Evolutionary conservation across 2,888 invertebrate species (phyloP), one percentile per base, ranked within the genome.

Genomic region (Clitarchus hookeri): DNA sequence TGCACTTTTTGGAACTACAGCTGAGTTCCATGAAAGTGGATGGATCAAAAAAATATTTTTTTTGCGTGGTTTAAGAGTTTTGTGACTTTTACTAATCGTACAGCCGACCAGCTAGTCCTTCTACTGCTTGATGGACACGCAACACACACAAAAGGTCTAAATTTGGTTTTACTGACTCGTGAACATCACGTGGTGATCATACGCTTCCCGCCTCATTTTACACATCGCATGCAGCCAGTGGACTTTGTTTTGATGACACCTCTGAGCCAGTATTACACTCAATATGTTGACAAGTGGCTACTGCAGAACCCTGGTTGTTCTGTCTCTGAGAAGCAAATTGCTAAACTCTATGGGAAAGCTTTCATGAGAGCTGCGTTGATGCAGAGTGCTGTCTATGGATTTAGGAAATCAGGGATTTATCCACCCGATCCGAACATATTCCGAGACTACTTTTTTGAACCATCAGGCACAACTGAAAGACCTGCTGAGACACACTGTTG

Each of bases 71-170:
- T 85, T 85, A 25, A 77, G 27, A 19, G 79, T 44, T 84, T 90
- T 86, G 89, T 89, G 85, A 88, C 88, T 85, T 89, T 88, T 87
- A 88, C 88, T 13, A 87, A 88, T 12, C 88, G 90, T 53, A 87
- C 89, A 16, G 88, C 88, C 86, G 90, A 90, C 11, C 85, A 88
- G 86, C 90, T 90, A 44, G 90, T 90, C 13, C 86, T 91, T 12
- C 87, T 91, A 54, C 87, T 91, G 25, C 87, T 91, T 26, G 90
- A 91, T 88, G 90, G 90, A 6, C 90, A 91, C 86, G 87, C 89
- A 8, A 89, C 89, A 48, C 90, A 90, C 86, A 90, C 89, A 11
- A 90, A 90, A 88, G 90, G 88, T 84, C 85, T 89, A 26, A 88
- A 88, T 36, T 84, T 89, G 1, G 86, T 89, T 80, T 88, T 89